Evolutionary conservation across 2,113 vertebrate genomes (phyloP).

Genomic region (Macrotis lagotis): DNA sequence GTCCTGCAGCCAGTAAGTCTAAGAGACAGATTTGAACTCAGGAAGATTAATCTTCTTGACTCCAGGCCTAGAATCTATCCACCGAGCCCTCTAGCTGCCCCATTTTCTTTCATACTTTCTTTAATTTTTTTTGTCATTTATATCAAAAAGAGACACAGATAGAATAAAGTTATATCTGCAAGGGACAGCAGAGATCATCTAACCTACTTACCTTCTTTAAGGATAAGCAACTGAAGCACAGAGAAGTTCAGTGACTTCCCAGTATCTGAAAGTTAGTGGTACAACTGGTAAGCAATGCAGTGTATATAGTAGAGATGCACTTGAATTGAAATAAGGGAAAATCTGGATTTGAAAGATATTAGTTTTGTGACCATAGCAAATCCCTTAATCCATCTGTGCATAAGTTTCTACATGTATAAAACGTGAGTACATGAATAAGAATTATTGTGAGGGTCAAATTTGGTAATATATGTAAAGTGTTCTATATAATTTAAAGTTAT

Average conservation of each 20-base stretch:
- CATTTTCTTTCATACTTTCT: background rate
- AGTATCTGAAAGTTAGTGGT: background rate
- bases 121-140: background rate
- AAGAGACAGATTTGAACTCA: background rate
- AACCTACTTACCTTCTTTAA: background rate
- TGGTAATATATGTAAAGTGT: too few relatives aligned
- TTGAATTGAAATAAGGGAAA: background rate
- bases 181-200: background rate
- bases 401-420: background rate
- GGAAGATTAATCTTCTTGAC: background rate
- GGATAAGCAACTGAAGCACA: background rate
- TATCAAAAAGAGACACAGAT: background rate
- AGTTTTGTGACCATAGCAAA: background rate
- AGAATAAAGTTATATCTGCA: background rate
- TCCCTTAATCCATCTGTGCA: background rate
- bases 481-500: background rate
- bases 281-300: background rate
- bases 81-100: background rate
- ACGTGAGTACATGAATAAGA: background rate
- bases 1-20: background rate
- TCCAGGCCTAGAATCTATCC: background rate
- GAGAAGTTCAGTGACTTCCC: background rate
- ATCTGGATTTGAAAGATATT: background rate
- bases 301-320: background rate
- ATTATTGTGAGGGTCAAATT: background rate